Percentiles rank a stretch among this genome's conserved stretches.
These are phyloP conservation scores for Fulmarus glacialis DNA, from an alignment of 2,113 vertebrate genomes.

Conservation along the genomic window DNA sequence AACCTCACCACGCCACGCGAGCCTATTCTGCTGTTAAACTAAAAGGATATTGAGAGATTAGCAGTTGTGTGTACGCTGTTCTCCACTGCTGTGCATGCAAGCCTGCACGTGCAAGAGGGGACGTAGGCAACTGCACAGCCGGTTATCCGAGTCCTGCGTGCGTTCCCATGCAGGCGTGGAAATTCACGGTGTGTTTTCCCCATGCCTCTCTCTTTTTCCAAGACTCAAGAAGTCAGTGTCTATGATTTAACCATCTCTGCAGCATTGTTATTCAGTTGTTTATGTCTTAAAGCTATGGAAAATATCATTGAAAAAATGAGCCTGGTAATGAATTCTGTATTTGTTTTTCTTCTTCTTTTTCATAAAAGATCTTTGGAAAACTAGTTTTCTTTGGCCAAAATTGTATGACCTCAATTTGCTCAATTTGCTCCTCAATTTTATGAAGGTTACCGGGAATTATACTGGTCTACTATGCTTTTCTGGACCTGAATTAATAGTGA, in stretches of 20 bases:
- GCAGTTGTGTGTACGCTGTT: rapidly evolving
- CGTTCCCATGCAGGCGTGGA: rapidly evolving
- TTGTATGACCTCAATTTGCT: too few relatives aligned
- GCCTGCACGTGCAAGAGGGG: background rate
- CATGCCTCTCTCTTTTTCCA: background rate
- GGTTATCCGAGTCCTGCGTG: rapidly evolving
- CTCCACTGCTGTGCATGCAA: background rate
- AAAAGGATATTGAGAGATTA: background rate
- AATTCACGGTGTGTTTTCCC: background rate
- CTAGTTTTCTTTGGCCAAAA: background rate
- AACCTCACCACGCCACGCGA: background rate
- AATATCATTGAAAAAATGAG: background rate
- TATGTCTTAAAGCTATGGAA: background rate
- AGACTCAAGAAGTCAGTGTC: background rate
- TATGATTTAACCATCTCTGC: background rate
- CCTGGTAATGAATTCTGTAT: background rate
- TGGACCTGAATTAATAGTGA: constrained; percentile 57
- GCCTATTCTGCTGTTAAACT: background rate
- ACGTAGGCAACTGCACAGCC: rapidly evolving
- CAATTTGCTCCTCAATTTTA: background rate
- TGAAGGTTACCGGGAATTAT: background rate
- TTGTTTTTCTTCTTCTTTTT: background rate
- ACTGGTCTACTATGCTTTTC: background rate
- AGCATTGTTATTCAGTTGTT: background rate
- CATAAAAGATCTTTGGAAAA: background rate